Percentiles rank a stretch among this genome's conserved stretches.
Conservation (phyloP, 2,113 vertebrate species). For the Oenanthe melanoleuca region DNA sequence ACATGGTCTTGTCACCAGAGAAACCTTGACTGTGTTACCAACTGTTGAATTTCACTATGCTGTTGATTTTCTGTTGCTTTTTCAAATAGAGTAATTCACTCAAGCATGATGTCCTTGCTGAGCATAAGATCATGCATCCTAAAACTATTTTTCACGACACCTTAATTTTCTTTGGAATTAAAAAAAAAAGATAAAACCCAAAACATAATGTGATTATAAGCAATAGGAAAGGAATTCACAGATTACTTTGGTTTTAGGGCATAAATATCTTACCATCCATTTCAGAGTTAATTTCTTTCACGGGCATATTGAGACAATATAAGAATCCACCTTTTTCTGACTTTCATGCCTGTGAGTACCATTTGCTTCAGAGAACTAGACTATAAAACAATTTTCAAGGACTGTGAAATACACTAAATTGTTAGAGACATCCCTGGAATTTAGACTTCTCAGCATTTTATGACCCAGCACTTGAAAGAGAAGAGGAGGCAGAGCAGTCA, state of each 20-base stretch:
- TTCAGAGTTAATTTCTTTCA: not conserved
- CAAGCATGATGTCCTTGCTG: not conserved
- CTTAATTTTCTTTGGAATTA: not conserved
- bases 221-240: not conserved
- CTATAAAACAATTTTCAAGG: slow-evolving; percentile 15
- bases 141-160: not conserved
- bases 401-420: not conserved
- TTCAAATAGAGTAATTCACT: not conserved
- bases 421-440: not conserved
- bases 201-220: not conserved
- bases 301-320: not conserved
- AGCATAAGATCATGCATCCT: not conserved
- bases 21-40: not conserved
- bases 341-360: not conserved
- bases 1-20: not conserved
- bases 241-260: not conserved
- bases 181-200: not conserved
- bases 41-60: not conserved
- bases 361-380: not conserved
- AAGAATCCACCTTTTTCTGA: not conserved
- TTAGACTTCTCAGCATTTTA: not conserved
- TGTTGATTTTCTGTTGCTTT: not conserved
- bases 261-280: not conserved
- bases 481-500: not conserved
- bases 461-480: not conserved